phyloP scores from a whole-genome alignment of 2,888 invertebrate genomes.

The Plemyria rubiginata region DNA sequence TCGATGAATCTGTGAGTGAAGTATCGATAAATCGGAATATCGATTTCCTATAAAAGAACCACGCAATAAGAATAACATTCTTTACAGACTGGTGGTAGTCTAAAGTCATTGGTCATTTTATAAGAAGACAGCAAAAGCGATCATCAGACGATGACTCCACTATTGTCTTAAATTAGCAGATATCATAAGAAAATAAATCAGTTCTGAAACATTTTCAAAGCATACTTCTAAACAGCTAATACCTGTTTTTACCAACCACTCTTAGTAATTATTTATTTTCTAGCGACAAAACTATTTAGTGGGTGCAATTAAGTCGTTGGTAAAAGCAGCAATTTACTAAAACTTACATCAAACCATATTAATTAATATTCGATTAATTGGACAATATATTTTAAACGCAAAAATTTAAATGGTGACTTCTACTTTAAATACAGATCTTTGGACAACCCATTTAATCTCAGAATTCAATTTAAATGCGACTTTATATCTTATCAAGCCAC shows the following conservation, averaged over 20 bases:
- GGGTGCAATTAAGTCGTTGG: slow-evolving; percentile 8
- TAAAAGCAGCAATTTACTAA: slow-evolving; percentile 17
- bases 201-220: slow-evolving; percentile 16
- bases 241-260: slow-evolving; percentile 23
- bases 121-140: background rate
- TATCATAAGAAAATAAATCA: slow-evolving; percentile 22
- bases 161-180: background rate
- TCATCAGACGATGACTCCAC: background rate
- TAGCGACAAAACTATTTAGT: slow-evolving; percentile 1
- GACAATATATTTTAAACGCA: slow-evolving; percentile 47
- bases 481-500: slow-evolving; percentile 22
- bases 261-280: background rate
- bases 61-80: background rate
- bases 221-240: slow-evolving; percentile 14
- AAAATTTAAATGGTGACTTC: slow-evolving; percentile 34
- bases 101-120: background rate
- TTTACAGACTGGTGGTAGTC: background rate
- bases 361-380: slow-evolving; percentile 35
- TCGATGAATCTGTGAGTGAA: slow-evolving; percentile 10
- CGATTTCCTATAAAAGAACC: background rate
- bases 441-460: slow-evolving; percentile 40
- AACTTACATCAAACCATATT: slow-evolving; percentile 27
- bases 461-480: slow-evolving; percentile 29
- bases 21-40: slow-evolving; percentile 8
- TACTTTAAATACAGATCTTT: slow-evolving; percentile 41